phyloP scores from a whole-genome alignment of 2,113 vertebrate species.

The Sorex araneus region DNA sequence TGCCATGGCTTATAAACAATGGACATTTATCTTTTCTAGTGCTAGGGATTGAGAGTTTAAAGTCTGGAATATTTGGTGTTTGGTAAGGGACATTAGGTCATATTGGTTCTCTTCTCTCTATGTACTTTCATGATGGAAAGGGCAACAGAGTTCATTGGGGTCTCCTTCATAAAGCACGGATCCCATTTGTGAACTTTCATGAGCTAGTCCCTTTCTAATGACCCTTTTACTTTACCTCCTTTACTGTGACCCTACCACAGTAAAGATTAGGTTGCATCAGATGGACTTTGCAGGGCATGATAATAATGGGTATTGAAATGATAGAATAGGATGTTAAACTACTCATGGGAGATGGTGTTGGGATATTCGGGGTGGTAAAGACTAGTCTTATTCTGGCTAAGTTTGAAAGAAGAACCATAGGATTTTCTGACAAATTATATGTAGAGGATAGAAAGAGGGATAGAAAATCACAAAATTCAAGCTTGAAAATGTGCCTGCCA shows the following conservation, averaged over 20 bases:
- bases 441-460: not conserved
- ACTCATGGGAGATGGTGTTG: not conserved
- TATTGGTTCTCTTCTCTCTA: not conserved
- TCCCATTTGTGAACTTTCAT: not conserved
- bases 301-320: not conserved
- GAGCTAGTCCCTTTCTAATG: not conserved
- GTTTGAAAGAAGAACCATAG: not conserved
- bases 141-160: not conserved
- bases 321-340: not conserved
- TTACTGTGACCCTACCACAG: not conserved
- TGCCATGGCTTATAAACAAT: not conserved
- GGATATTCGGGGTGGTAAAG: not conserved
- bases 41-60: not conserved
- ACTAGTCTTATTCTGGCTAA: not conserved
- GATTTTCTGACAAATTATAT: not conserved
- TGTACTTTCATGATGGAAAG: not conserved
- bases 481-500: too few relatives aligned
- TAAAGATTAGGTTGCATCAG: not conserved
- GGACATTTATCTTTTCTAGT: not conserved
- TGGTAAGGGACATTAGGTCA: not conserved
- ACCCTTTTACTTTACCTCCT: not conserved
- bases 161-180: not conserved
- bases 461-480: too few relatives aligned
- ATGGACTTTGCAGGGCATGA: not conserved
- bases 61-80: not conserved